Base-by-base conservation (phyloP, 2,797 vertebrate species). In the Premnoplex brunnescens region DNA sequence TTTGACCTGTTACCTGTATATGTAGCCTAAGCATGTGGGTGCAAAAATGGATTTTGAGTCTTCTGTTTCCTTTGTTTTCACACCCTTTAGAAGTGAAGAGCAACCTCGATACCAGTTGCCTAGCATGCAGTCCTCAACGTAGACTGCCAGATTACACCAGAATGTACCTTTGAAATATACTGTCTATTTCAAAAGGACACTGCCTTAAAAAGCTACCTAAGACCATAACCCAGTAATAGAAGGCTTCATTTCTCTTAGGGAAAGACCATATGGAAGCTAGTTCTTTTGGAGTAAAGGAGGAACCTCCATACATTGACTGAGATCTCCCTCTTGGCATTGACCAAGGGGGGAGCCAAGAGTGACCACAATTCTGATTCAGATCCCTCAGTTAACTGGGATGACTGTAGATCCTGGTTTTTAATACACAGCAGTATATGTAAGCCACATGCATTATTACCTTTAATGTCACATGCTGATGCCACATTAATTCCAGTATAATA, bases 361-460 rank as follows among this genome's bases (percentile, higher is more conserved):
- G 39, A 62, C 44, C 54, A 62, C 43, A 62, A 36, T 26, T 21
- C 39, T 49, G 32, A 67, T 39, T 54, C 30, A 43, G 46, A 69
- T 55, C 30, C 51, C 51, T 76, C 66, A n/a, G 32, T 44, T 71
- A 75, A 67, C 34, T 39, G 9, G 51, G 27, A 68, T 73, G 34
- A 41, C 32, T 55, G 5, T 27, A 60, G 2, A 7, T n/a, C 52
- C 71, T 62, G 27, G 23, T 17, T 79, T 79, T 51, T 64, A 67
- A 52, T 28, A 66, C 34, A 28, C 28, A 49, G 68, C 0, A 0
- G 34, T 28, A 30, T 48, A 58, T 1, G 1, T 58, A 15, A 3
- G 18, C 41, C 55, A 62, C 18, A 20, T 60, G 49, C 22, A 10
- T 51, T 76, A 48, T 37, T 83, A 72, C 37, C 51, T 84, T 63